A percentile compares a stretch with the other conserved stretches of the same genome.
phyloP scores from a whole-genome alignment of 23 tunicate genomes.

The Trididemnum miniatum region DNA sequence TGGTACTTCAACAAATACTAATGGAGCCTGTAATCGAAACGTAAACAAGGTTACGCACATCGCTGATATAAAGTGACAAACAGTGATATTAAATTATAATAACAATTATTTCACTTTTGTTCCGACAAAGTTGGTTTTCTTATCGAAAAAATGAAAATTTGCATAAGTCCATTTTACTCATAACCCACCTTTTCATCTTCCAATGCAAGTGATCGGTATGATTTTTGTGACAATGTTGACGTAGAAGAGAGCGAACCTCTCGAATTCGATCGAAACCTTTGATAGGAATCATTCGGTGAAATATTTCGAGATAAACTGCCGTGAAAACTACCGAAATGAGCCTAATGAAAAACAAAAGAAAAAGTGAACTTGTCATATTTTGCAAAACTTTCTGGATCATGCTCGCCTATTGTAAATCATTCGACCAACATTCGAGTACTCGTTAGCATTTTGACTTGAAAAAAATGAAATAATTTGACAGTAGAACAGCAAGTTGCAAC shows the following conservation, averaged over 20 bases:
- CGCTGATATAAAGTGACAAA: too few species aligned
- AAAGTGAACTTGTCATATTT: neutral
- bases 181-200: constrained; percentile 28
- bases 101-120: neutral
- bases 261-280: constrained; percentile 34
- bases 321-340: constrained; percentile 8
- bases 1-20: constrained; percentile 85
- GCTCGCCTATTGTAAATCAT: too few species aligned
- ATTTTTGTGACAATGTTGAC: constrained; percentile 67
- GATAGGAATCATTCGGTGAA: constrained; percentile 40
- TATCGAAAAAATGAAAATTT: too few species aligned
- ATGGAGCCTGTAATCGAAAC: constrained; percentile 33
- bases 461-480: too few species aligned
- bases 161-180: too few species aligned
- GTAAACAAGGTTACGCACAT: neutral
- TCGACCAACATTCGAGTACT: too few species aligned
- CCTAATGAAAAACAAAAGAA: neutral
- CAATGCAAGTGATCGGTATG: constrained; percentile 24
- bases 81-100: neutral
- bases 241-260: constrained; percentile 49
- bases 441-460: too few species aligned
- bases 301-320: constrained; percentile 45
- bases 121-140: too few species aligned
- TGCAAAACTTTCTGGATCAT: too few species aligned
- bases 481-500: too few species aligned